phyloP scores from a whole-genome alignment of 1,140 invertebrate genomes.

The Eubasilissa regina region DNA sequence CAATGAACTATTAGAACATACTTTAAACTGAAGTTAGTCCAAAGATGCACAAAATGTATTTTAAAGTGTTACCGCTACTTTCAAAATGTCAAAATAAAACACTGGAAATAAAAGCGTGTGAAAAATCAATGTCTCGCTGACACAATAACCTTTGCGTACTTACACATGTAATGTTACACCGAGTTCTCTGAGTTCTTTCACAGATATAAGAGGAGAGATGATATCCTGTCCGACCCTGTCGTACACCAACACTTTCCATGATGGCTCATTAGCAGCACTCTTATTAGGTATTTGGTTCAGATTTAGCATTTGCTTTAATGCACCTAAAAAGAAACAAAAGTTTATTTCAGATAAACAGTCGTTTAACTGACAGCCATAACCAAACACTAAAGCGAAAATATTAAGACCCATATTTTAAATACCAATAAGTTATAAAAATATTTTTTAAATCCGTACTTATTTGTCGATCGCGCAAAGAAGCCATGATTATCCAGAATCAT shows the following conservation, averaged over 20 bases:
- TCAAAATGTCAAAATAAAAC: too few relatives aligned
- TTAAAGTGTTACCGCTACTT: too few relatives aligned
- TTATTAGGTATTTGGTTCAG: constrained; percentile 88
- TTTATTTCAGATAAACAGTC: constrained; percentile 31
- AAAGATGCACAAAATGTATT: too few relatives aligned
- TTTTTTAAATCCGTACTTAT: constrained; percentile 73
- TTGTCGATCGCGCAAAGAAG: constrained; percentile 81
- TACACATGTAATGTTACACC: constrained; percentile 98
- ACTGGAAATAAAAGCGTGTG: background rate
- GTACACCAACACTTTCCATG: constrained; percentile 97
- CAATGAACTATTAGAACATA: too few relatives aligned
- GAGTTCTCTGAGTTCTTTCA: constrained; percentile 95
- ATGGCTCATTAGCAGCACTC: constrained; percentile 84
- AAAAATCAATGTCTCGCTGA: background rate
- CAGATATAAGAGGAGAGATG: constrained; percentile 95
- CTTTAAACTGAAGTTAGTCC: too few relatives aligned
- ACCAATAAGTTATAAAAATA: too few relatives aligned
- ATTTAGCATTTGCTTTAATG: constrained; percentile 95
- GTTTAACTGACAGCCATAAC: constrained; percentile 36
- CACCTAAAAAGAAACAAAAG: constrained; percentile 73
- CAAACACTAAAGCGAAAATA: constrained; percentile 38
- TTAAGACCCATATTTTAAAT: constrained; percentile 6
- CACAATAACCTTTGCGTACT: constrained; percentile 64
- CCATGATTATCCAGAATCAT: constrained; percentile 70
- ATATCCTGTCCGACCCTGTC: constrained; percentile 98